phyloP scores from a whole-genome alignment of 2,113 vertebrate species.

The Hylia prasina region DNA sequence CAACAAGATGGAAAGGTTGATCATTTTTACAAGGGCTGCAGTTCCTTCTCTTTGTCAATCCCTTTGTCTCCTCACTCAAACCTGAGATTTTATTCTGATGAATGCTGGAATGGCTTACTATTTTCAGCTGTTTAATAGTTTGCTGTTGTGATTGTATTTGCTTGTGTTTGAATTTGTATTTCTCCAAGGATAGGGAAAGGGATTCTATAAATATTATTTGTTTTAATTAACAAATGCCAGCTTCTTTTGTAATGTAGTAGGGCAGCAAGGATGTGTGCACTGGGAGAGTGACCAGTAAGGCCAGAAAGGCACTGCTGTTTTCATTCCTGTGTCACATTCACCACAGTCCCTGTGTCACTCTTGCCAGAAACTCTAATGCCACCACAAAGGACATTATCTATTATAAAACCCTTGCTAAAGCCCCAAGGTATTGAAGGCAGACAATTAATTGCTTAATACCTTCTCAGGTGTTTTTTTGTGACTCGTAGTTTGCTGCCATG shows the following conservation, averaged over 20 bases:
- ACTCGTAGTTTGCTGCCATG: not conserved
- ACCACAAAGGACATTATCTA: not conserved
- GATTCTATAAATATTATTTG: conserved; percentile 36
- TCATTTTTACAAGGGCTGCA: not conserved
- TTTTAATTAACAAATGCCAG: conserved; percentile 32
- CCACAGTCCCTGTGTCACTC: not conserved
- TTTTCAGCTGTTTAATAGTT: conserved; percentile 26
- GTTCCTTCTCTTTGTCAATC: not conserved
- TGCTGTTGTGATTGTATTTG: conserved; percentile 18
- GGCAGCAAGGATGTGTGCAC: not conserved
- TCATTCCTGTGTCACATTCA: not conserved
- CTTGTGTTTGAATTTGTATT: conserved; percentile 12
- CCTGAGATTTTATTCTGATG: not conserved
- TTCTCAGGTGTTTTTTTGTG: not conserved
- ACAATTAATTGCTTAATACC: not conserved
- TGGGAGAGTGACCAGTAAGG: not conserved
- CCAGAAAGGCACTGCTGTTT: not conserved
- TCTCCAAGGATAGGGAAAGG: not conserved
- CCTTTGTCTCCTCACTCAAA: not conserved
- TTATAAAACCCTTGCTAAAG: not conserved
- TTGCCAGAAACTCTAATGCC: not conserved
- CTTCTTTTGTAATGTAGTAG: not conserved
- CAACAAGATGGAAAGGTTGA: not conserved
- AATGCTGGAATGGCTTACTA: not conserved
- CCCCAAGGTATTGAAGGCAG: not conserved